Percentiles rank a stretch among this genome's conserved stretches.
phyloP scores from a whole-genome alignment of 2,113 vertebrate genomes.

The Seriola rivoliana region DNA sequence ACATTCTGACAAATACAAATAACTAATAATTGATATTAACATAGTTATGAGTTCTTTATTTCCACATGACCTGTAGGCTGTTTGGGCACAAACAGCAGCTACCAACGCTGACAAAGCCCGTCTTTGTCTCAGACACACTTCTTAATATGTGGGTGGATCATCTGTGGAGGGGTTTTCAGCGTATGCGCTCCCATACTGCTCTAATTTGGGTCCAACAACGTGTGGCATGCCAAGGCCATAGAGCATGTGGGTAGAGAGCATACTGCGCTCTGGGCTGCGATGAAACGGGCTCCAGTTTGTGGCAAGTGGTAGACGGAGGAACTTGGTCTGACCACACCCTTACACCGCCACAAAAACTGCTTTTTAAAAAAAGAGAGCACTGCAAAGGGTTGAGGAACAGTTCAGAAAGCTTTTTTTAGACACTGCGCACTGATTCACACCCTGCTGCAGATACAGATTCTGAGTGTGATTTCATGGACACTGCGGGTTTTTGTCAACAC shows the following conservation, averaged over 20 bases:
- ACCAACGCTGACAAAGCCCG: slow-evolving; percentile 59
- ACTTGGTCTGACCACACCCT: slow-evolving; percentile 74
- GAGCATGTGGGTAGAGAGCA: slow-evolving; percentile 70
- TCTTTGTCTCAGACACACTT: slow-evolving; percentile 66
- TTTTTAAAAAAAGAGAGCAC: slow-evolving; percentile 36
- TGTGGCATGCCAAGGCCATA: slow-evolving; percentile 57
- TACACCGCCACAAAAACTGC: slow-evolving; percentile 55
- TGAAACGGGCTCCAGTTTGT: slow-evolving; percentile 74
- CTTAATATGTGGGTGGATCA: slow-evolving; percentile 53
- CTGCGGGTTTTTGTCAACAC: not conserved
- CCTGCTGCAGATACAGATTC: slow-evolving; percentile 50
- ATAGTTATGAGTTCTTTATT: slow-evolving; percentile 30
- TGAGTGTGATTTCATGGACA: slow-evolving; percentile 42
- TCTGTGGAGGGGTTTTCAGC: slow-evolving; percentile 61
- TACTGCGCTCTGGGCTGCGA: slow-evolving; percentile 48
- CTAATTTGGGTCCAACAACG: slow-evolving; percentile 65
- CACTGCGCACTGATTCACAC: slow-evolving; percentile 56
- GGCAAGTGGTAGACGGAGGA: slow-evolving; percentile 71
- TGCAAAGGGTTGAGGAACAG: slow-evolving; percentile 50
- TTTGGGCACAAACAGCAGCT: slow-evolving; percentile 10
- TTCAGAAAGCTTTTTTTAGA: slow-evolving; percentile 52
- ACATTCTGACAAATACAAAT: slow-evolving; percentile 29
- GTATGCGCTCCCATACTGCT: slow-evolving; percentile 51
- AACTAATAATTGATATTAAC: slow-evolving; percentile 16
- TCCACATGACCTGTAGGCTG: slow-evolving; percentile 25